Evolutionary conservation across 2,888 invertebrate genomes (phyloP).

Genomic region (Thymelicus lineola): DNA sequence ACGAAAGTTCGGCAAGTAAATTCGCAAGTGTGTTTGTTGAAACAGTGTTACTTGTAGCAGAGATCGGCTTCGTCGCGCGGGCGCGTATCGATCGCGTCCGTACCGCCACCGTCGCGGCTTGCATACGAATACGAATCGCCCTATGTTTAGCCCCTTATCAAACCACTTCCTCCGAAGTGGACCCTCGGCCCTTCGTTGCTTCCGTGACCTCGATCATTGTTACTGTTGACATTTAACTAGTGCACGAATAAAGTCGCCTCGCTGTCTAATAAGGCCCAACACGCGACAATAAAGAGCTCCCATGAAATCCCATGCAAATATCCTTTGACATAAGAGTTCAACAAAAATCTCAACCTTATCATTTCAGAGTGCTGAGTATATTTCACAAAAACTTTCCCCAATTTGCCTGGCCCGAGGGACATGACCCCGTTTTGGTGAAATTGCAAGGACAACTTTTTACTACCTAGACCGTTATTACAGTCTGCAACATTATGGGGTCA

Average conservation of each 20-base stretch:
- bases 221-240: slow-evolving; percentile 53
- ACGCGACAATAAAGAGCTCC: slow-evolving; percentile 18
- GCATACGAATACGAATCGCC: slow-evolving; percentile 82
- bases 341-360: slow-evolving; percentile 7
- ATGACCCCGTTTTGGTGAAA: slow-evolving; percentile 63
- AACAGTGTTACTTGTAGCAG: slow-evolving; percentile 61
- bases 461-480: slow-evolving; percentile 49
- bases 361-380: neutral
- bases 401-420: slow-evolving; percentile 60
- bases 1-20: slow-evolving; percentile 49
- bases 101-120: slow-evolving; percentile 69
- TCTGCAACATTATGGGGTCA: slow-evolving; percentile 48
- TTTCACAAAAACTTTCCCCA: slow-evolving; percentile 61
- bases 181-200: slow-evolving; percentile 69
- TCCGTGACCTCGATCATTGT: slow-evolving; percentile 68
- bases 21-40: slow-evolving; percentile 65
- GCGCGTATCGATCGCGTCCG: slow-evolving; percentile 81
- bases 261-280: slow-evolving; percentile 16
- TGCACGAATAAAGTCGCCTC: slow-evolving; percentile 2
- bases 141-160: slow-evolving; percentile 75
- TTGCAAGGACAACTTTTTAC: slow-evolving; percentile 54
- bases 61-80: slow-evolving; percentile 76
- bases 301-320: slow-evolving; percentile 1
- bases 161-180: slow-evolving; percentile 69
- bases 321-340: neutral